These are phyloP conservation scores for Cotesia congregata DNA, from an alignment of 2,888 invertebrate species.

Conservation along the genomic window DNA sequence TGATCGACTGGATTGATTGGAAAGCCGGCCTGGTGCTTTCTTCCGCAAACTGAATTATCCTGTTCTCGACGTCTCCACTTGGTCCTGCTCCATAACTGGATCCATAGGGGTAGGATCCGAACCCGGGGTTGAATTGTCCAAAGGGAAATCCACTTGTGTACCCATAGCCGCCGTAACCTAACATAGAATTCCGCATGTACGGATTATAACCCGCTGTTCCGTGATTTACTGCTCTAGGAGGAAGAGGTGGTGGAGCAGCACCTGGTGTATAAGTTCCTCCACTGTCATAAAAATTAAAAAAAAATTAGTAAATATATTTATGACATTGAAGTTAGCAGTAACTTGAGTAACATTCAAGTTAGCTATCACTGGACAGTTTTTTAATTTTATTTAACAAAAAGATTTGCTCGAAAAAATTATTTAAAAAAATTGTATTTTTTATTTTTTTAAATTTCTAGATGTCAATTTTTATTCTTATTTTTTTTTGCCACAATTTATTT, in stretches of 20 bases:
- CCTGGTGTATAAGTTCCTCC: slow-evolving; percentile 23
- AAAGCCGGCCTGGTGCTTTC: slow-evolving; percentile 94
- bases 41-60: slow-evolving; percentile 90
- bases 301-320: too few relatives aligned
- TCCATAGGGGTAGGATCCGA: slow-evolving; percentile 70
- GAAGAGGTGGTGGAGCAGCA: slow-evolving; percentile 62
- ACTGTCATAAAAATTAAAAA: slow-evolving; percentile 17
- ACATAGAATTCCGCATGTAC: background rate
- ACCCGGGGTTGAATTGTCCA: slow-evolving; percentile 64
- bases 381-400: too few relatives aligned
- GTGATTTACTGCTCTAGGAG: slow-evolving; percentile 55
- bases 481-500: background rate
- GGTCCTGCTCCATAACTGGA: slow-evolving; percentile 57
- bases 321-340: too few relatives aligned
- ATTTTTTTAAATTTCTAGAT: too few relatives aligned
- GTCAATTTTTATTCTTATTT: background rate
- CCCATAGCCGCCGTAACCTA: slow-evolving; percentile 58
- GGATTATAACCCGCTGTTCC: background rate
- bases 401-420: too few relatives aligned
- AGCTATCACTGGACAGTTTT: too few relatives aligned
- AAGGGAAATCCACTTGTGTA: slow-evolving; percentile 54
- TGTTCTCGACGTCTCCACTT: slow-evolving; percentile 76
- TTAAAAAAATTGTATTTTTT: too few relatives aligned
- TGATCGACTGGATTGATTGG: slow-evolving; percentile 93
- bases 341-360: too few relatives aligned